Conservation (phyloP, 2,113 vertebrate genomes). For the Bufo bufo region DNA sequence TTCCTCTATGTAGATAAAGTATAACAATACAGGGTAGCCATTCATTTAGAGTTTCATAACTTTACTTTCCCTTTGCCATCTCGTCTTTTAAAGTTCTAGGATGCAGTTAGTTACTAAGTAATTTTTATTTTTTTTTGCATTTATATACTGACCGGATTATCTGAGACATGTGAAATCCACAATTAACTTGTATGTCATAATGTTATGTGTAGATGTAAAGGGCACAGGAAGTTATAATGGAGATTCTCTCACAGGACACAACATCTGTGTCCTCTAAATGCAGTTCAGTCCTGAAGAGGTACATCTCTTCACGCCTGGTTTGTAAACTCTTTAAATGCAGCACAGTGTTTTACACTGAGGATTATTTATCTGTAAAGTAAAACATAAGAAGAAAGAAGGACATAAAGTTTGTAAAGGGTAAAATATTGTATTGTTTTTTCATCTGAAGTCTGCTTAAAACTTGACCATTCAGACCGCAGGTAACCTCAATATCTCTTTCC, state of each 20-base stretch:
- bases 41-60: background rate
- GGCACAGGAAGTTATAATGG: background rate
- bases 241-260: background rate
- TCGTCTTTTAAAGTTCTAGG: background rate
- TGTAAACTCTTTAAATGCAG: background rate
- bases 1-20: background rate
- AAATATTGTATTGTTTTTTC: background rate
- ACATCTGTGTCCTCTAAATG: slow-evolving; percentile 16
- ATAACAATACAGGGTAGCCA: background rate
- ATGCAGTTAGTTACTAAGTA: no score
- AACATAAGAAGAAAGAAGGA: background rate
- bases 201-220: background rate
- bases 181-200: background rate
- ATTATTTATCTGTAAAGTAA: background rate
- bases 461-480: no score
- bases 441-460: background rate
- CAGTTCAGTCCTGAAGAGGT: background rate
- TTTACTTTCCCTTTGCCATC: background rate
- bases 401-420: background rate
- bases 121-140: background rate
- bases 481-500: no score
- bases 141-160: background rate
- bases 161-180: no score
- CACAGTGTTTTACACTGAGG: background rate
- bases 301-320: background rate